Conservation (phyloP, 2,797 vertebrate species). For the Lacerta agilis region DNA sequence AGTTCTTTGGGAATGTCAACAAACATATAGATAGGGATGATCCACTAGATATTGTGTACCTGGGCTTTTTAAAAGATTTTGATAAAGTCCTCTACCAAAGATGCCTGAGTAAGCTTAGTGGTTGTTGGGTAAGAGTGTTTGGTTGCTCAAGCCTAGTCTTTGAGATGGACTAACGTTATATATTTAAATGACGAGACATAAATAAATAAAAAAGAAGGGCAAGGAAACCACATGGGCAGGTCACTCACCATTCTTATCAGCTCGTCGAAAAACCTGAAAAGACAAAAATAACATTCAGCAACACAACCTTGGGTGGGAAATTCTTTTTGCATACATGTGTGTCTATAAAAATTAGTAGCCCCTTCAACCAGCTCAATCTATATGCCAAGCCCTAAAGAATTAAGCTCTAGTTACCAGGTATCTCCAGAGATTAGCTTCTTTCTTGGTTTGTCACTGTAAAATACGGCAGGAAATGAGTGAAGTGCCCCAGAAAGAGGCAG, state of each 20-base stretch:
- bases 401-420: rapidly evolving
- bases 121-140: not conserved
- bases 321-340: not conserved
- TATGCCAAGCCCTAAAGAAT: not conserved
- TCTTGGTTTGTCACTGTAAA: not conserved
- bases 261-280: slow-evolving; percentile 95
- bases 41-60: no score
- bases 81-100: no score
- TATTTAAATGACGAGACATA: not conserved
- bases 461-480: not conserved
- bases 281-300: slow-evolving; percentile 62
- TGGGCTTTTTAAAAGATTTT: no score
- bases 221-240: slow-evolving; percentile 1
- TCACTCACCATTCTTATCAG: slow-evolving; percentile 97
- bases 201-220: not conserved
- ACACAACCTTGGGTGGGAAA: not conserved
- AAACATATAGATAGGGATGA: no score
- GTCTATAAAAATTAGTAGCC: not conserved
- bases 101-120: no score
- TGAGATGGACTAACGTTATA: not conserved
- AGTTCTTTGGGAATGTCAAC: no score
- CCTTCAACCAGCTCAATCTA: rapidly evolving
- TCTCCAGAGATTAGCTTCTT: not conserved
- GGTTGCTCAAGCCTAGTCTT: not conserved
- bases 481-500: no score